Conservation (phyloP, 2,888 invertebrate species). For the Netelia fuscicornis region DNA sequence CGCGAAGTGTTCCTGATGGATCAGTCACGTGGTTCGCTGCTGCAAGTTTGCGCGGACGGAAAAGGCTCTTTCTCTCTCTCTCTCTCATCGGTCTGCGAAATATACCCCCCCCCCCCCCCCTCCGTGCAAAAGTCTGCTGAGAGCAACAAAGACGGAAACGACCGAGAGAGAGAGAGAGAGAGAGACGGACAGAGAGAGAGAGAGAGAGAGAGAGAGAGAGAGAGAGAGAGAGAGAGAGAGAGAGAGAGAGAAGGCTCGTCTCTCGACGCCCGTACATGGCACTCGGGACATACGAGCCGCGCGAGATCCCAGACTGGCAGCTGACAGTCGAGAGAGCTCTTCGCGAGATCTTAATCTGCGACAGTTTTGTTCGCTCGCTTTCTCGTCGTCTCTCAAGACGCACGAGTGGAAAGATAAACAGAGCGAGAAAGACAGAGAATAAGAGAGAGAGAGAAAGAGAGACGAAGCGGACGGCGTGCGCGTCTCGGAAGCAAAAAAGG, state of each 20-base stretch:
- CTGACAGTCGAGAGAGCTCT: constrained; percentile 80
- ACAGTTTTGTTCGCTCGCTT: constrained; percentile 74
- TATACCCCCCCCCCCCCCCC: constrained; percentile 38
- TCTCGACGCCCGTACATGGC: constrained; percentile 71
- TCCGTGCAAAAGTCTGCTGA: not conserved
- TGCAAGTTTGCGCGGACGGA: constrained; percentile 39
- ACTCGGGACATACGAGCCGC: constrained; percentile 74
- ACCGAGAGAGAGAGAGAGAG: constrained; percentile 11
- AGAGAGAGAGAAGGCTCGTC: constrained; percentile 38
- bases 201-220: constrained; percentile 39
- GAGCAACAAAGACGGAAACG: constrained; percentile 16
- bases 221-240: not conserved
- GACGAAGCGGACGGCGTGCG: constrained; percentile 36
- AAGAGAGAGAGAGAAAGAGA: constrained; percentile 30
- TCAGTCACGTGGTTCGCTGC: constrained; percentile 53
- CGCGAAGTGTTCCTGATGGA: constrained; percentile 62
- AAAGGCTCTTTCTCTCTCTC: constrained; percentile 45
- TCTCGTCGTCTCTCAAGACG: constrained; percentile 49
- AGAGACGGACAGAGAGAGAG: not conserved
- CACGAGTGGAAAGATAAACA: constrained; percentile 50
- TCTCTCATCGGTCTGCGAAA: not conserved
- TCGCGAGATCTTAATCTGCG: constrained; percentile 82
- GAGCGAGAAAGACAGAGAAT: constrained; percentile 37
- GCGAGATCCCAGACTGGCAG: constrained; percentile 76
- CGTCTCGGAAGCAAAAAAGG: constrained; percentile 54